Conservation (phyloP, 2,113 vertebrate genomes). For the Lynx canadensis region DNA sequence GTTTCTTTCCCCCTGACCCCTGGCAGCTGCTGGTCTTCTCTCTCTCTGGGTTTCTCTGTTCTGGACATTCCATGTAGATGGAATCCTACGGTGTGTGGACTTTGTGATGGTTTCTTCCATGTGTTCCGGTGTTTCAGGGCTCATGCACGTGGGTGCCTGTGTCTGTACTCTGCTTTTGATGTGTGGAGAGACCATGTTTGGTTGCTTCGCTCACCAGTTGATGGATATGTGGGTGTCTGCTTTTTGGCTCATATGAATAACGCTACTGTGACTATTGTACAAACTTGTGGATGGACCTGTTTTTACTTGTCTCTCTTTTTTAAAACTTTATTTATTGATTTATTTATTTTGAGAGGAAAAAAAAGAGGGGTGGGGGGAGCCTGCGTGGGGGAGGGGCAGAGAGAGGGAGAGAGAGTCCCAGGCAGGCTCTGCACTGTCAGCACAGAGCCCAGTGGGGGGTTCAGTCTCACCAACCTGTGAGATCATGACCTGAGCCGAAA, state of each 20-base stretch:
- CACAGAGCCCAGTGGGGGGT: too few relatives aligned
- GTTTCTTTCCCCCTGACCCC: not conserved
- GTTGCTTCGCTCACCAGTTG: too few relatives aligned
- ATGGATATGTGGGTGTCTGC: not conserved
- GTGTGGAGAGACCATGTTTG: not conserved
- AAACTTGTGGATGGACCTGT: not conserved
- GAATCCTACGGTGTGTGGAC: rapidly evolving
- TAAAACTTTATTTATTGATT: too few relatives aligned
- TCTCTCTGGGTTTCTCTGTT: not conserved
- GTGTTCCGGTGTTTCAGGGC: not conserved
- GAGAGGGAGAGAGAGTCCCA: too few relatives aligned
- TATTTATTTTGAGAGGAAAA: too few relatives aligned
- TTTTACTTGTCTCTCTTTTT: not conserved
- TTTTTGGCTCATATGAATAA: not conserved
- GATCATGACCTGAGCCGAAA: too few relatives aligned
- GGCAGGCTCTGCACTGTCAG: too few relatives aligned
- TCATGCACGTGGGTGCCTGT: not conserved
- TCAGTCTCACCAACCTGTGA: too few relatives aligned
- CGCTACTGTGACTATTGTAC: not conserved
- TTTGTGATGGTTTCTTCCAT: too few relatives aligned
- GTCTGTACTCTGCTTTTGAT: rapidly evolving
- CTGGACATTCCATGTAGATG: rapidly evolving
- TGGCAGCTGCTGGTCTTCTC: not conserved
- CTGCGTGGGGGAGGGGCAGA: too few relatives aligned
- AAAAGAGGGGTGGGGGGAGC: too few relatives aligned